Evolutionary conservation across 2,113 vertebrate species (phyloP).

Genomic region (Nothocercus julius): DNA sequence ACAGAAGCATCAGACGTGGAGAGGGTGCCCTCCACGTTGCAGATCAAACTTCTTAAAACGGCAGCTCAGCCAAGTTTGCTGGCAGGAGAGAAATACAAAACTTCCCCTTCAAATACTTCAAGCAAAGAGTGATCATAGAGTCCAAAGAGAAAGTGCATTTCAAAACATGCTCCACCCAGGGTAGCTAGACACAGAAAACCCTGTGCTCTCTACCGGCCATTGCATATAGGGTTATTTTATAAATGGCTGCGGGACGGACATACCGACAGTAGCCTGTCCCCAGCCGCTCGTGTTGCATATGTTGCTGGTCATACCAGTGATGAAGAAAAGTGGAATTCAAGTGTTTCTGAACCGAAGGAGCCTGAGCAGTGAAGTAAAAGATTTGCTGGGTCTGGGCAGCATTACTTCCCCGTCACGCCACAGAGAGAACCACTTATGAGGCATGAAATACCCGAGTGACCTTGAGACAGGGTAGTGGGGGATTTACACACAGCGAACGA

Average conservation of each 20-base stretch:
- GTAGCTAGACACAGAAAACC: background rate
- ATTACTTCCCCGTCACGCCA: background rate
- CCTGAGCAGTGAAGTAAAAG: background rate
- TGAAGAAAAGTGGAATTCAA: background rate
- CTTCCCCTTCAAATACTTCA: background rate
- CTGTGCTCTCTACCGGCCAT: background rate
- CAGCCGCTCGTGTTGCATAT: accelerated
- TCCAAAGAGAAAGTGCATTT: background rate
- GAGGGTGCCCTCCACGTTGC: background rate
- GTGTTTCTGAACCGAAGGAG: background rate
- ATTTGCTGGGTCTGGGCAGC: background rate
- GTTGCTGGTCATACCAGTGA: background rate
- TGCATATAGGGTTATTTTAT: background rate
- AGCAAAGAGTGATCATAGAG: background rate
- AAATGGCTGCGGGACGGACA: accelerated
- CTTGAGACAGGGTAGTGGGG: constrained; percentile 10
- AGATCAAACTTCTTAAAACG: background rate
- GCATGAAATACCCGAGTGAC: background rate
- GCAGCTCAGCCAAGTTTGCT: background rate
- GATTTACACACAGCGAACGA: constrained; percentile 1
- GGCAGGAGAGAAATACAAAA: background rate
- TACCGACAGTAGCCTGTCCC: background rate
- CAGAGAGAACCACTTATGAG: background rate
- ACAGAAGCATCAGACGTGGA: background rate
- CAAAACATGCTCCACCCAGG: accelerated